A percentile compares a stretch with the other conserved stretches of the same genome.
phyloP scores from a whole-genome alignment of 1,140 invertebrate genomes.

The Drosophila burlai region DNA sequence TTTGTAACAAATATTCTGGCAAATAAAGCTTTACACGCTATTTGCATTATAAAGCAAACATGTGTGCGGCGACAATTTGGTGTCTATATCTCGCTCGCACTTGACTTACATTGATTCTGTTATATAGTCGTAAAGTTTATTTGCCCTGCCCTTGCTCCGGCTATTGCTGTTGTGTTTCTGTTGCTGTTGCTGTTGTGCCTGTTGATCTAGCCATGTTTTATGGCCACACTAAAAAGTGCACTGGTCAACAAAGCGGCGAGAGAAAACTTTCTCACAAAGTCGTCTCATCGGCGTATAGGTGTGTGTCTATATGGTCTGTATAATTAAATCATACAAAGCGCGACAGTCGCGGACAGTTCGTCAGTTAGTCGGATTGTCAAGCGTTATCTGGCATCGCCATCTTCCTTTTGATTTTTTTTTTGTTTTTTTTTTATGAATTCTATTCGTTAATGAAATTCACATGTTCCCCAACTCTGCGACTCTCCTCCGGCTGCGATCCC shows the following conservation, averaged over 20 bases:
- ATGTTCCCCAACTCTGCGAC: conserved; percentile 56
- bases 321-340: conserved; percentile 53
- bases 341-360: conserved; percentile 48
- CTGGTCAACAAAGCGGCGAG: conserved; percentile 65
- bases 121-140: conserved; percentile 82
- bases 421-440: conserved; percentile 49
- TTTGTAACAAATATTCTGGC: conserved; percentile 75
- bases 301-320: conserved; percentile 48
- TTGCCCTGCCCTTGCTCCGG: conserved; percentile 70
- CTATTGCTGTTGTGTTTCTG: conserved; percentile 18
- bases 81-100: conserved; percentile 36
- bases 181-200: conserved; percentile 28
- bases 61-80: conserved; percentile 31
- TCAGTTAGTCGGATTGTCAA: conserved; percentile 44
- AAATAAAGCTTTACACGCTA: conserved; percentile 71
- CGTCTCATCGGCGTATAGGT: conserved; percentile 2
- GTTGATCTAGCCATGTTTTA: conserved; percentile 64
- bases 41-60: conserved; percentile 71
- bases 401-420: conserved; percentile 46
- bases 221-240: conserved; percentile 77
- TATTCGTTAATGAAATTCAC: conserved; percentile 75
- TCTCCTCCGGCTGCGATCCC: conserved; percentile 41
- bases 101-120: conserved; percentile 80
- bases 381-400: conserved; percentile 63
- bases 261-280: conserved; percentile 74